Conservation (phyloP, 1,140 invertebrate species). For the Phymorhynchus buccinoides region DNA sequence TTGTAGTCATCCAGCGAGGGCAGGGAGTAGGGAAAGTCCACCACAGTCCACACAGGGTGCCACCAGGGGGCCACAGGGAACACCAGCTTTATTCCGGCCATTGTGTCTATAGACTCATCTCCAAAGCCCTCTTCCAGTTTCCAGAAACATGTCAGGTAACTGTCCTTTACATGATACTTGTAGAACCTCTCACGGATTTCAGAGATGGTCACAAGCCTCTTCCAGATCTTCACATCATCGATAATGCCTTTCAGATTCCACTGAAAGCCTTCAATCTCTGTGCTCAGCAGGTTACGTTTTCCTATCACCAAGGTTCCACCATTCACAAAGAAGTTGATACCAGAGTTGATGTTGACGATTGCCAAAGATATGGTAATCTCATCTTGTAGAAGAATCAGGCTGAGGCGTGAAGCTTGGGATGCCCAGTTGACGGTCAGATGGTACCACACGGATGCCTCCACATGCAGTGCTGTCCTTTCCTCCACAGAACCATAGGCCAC, state of each 20-base stretch:
- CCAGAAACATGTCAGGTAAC: conserved; percentile 49
- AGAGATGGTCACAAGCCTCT: conserved; percentile 38
- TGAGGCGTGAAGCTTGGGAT: conserved; percentile 34
- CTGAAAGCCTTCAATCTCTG: conserved; percentile 29
- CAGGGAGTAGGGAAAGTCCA: conserved; percentile 43
- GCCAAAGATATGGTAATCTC: conserved; percentile 33
- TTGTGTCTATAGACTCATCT: conserved; percentile 30
- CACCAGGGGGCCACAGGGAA: conserved; percentile 43
- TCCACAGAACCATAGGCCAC: conserved; percentile 36
- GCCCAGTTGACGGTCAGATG: conserved; percentile 52
- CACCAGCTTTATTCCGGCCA: conserved; percentile 36
- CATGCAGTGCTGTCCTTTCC: conserved; percentile 40
- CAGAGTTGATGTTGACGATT: conserved; percentile 10
- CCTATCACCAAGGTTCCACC: conserved; percentile 53
- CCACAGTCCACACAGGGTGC: conserved; percentile 39
- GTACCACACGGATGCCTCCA: conserved; percentile 47
- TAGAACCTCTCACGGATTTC: conserved; percentile 46
- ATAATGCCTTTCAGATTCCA: conserved; percentile 52
- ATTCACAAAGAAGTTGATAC: conserved; percentile 41
- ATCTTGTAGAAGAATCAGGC: conserved; percentile 41
- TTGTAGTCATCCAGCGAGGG: conserved; percentile 35
- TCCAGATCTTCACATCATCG: conserved; percentile 56
- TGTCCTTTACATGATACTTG: conserved; percentile 2
- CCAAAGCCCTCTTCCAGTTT: conserved; percentile 47
- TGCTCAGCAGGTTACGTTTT: conserved; percentile 42